These are phyloP conservation scores for Typhlomys cinereus DNA, from an alignment of 2,113 vertebrate species.

Conservation along the genomic window DNA sequence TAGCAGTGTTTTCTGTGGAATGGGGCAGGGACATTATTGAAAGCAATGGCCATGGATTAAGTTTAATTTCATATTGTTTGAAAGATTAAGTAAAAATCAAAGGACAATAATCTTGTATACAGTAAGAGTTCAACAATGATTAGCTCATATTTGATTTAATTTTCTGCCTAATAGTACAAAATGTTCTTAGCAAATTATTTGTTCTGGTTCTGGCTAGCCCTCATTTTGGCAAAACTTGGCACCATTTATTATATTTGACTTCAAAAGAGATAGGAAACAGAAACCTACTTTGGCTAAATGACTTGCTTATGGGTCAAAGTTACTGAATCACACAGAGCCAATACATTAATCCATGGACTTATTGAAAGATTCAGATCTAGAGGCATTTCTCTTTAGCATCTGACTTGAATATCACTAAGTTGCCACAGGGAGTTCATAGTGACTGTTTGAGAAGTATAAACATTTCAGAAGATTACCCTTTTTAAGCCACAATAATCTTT, in stretches of 20 bases:
- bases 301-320: not conserved
- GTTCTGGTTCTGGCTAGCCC: not conserved
- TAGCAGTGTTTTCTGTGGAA: not conserved
- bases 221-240: not conserved
- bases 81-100: not conserved
- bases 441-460: not conserved
- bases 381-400: not conserved
- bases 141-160: not conserved
- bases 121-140: not conserved
- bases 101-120: not conserved
- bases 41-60: not conserved
- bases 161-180: not conserved
- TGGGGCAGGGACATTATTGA: not conserved
- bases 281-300: not conserved
- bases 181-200: not conserved
- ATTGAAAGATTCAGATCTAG: constrained; percentile 16
- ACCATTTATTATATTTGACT: constrained; percentile 2
- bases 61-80: not conserved
- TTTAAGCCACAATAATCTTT: not conserved
- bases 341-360: constrained; percentile 38
- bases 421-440: not conserved
- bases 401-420: not conserved
- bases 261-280: constrained; percentile 34
- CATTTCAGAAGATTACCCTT: not conserved
- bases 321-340: constrained; percentile 9